phyloP scores from a whole-genome alignment of 2,113 vertebrate species.

The Equus przewalskii region DNA sequence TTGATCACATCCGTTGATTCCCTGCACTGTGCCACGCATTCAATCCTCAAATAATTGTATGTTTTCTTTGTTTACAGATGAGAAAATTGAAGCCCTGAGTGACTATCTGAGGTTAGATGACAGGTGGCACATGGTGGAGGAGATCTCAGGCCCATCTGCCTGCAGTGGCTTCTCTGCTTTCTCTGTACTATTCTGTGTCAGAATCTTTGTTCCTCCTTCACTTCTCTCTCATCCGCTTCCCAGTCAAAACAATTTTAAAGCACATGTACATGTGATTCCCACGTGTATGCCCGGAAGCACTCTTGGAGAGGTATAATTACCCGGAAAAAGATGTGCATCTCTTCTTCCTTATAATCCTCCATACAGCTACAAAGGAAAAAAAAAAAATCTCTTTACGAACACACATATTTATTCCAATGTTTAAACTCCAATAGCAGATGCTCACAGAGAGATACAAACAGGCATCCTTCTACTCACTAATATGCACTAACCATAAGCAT shows the following conservation, averaged over 20 bases:
- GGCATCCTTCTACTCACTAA: not conserved
- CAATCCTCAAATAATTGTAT: conserved; percentile 18
- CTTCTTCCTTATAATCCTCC: not conserved
- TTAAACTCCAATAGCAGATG: not conserved
- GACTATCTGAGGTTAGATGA: not conserved
- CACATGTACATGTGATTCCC: not conserved
- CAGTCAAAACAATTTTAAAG: not conserved
- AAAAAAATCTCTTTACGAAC: not conserved
- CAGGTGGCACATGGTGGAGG: not conserved
- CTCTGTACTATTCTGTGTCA: not conserved
- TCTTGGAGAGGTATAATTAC: not conserved
- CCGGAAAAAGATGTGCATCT: not conserved
- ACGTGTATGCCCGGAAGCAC: not conserved
- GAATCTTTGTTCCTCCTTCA: not conserved
- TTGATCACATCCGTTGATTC: conserved; percentile 9
- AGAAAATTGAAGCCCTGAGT: not conserved
- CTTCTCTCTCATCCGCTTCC: not conserved
- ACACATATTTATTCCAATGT: not conserved
- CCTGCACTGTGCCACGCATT: not conserved
- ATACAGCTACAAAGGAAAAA: not conserved
- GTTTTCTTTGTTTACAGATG: not conserved
- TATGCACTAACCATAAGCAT: not conserved
- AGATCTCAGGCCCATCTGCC: not conserved
- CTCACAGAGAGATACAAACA: not conserved
- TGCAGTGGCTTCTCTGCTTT: not conserved